These are phyloP conservation scores for Arenaria interpres DNA, from an alignment of 2,113 vertebrate species.

Conservation along the genomic window DNA sequence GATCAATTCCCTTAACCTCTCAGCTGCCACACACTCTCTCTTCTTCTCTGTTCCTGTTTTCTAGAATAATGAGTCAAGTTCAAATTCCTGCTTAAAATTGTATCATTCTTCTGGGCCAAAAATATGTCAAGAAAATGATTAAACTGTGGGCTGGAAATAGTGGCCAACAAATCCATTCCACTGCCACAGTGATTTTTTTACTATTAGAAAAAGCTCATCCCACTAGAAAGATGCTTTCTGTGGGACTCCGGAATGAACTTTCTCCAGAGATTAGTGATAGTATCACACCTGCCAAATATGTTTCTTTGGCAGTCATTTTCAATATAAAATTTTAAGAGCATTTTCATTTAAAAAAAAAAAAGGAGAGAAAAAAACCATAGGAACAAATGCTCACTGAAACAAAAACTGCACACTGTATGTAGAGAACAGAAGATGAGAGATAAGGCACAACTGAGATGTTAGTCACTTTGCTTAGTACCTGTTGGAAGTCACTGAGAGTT, in stretches of 20 bases:
- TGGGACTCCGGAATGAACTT: neutral
- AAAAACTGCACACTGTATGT: neutral
- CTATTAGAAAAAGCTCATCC: neutral
- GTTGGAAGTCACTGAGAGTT: neutral
- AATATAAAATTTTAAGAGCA: neutral
- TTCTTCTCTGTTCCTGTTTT: neutral
- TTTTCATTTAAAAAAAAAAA: neutral
- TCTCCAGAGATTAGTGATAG: neutral
- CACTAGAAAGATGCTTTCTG: neutral
- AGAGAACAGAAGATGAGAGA: neutral
- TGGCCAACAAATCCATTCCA: neutral
- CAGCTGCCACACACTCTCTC: neutral
- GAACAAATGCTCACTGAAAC: neutral
- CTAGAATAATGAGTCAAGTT: neutral
- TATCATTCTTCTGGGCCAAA: neutral
- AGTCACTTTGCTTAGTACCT: neutral
- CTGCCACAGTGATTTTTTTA: neutral
- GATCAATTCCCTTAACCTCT: neutral
- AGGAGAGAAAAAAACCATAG: rapidly evolving
- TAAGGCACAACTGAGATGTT: neutral
- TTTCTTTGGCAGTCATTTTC: neutral
- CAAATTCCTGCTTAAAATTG: neutral
- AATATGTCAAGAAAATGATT: neutral
- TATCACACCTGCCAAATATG: neutral
- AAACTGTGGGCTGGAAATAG: neutral